These are phyloP conservation scores for Acrobeloides nanus DNA, from an alignment of 2,888 invertebrate species.

Conservation along the genomic window DNA sequence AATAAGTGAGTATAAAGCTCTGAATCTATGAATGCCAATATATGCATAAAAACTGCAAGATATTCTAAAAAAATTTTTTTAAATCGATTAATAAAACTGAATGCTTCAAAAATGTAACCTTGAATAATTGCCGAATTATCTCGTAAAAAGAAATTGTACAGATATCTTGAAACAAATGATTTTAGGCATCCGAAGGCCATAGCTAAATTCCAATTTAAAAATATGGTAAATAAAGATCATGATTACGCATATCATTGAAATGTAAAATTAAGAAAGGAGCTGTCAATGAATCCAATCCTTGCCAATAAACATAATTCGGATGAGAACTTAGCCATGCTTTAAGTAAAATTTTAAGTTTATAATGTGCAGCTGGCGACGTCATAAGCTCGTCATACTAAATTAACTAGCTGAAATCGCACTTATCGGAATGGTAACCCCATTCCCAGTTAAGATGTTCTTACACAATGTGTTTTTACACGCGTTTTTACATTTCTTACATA, in stretches of 20 bases:
- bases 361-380: slow-evolving; percentile 84
- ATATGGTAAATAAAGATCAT: neutral
- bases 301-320: slow-evolving; percentile 97
- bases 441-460: too few relatives aligned
- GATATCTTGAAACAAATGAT: slow-evolving; percentile 87
- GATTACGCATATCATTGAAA: slow-evolving; percentile 84
- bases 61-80: slow-evolving; percentile 65
- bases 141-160: slow-evolving; percentile 90
- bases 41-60: slow-evolving; percentile 86
- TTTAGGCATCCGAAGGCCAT: slow-evolving; percentile 89
- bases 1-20: slow-evolving; percentile 79
- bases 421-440: too few relatives aligned
- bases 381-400: slow-evolving; percentile 86
- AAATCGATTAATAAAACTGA: neutral
- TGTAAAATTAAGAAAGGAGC: slow-evolving; percentile 93
- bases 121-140: slow-evolving; percentile 94
- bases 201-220: slow-evolving; percentile 61
- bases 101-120: slow-evolving; percentile 54
- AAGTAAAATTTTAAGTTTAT: slow-evolving; percentile 78
- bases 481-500: too few relatives aligned
- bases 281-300: slow-evolving; percentile 91
- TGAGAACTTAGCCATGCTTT: slow-evolving; percentile 94
- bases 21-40: slow-evolving; percentile 91
- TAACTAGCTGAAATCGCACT: too few relatives aligned
- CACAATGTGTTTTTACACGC: too few relatives aligned